Conservation (phyloP, 2,888 invertebrate species). For the Limnephilus lunatus region DNA sequence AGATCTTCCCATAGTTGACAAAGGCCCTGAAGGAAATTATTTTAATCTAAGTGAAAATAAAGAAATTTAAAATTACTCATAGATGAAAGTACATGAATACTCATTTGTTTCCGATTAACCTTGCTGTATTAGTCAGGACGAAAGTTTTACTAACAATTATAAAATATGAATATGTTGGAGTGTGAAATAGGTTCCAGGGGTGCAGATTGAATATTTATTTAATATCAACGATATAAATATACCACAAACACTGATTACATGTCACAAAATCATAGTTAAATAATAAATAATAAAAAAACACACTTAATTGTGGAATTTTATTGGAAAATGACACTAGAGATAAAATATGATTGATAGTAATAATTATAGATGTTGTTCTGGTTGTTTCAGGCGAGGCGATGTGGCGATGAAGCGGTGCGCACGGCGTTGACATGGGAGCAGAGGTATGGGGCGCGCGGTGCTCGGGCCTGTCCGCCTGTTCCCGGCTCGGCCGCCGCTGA, state of each 20-base stretch:
- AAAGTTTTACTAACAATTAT: no score
- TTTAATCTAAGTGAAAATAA: no score
- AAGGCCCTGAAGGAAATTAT: no score
- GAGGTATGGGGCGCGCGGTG: constrained; percentile 94
- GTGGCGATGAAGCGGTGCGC: constrained; percentile 88
- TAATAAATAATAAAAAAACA: no score
- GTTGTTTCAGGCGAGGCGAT: constrained; percentile 69
- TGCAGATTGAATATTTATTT: not conserved
- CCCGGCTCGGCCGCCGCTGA: constrained; percentile 79
- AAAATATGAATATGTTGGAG: not conserved
- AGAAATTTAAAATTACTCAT: no score
- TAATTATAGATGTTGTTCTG: not conserved
- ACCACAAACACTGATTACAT: no score
- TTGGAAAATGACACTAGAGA: no score
- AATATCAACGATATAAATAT: no score
- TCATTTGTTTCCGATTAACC: not conserved
- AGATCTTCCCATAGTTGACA: no score
- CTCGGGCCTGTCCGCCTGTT: constrained; percentile 84
- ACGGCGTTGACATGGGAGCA: constrained; percentile 87
- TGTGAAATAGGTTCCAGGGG: not conserved
- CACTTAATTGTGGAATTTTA: no score
- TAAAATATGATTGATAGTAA: not conserved
- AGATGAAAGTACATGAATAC: no score
- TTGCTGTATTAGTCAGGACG: not conserved
- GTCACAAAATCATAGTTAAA: no score